Evolutionary conservation across 1,140 invertebrate species (phyloP).

Genomic region (Andricus grossulariae): DNA sequence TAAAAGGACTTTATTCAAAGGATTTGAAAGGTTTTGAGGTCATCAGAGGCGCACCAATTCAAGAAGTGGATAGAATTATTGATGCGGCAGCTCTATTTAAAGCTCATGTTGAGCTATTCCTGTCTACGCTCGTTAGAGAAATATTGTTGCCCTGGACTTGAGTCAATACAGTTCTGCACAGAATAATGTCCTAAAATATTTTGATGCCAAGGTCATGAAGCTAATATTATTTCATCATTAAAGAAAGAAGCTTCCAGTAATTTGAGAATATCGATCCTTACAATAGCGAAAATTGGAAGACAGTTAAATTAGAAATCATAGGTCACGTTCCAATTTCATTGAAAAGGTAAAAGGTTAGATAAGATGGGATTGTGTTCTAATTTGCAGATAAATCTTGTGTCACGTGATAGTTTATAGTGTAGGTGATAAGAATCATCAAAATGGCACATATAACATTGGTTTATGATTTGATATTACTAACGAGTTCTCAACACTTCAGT

Average conservation of each 20-base stretch:
- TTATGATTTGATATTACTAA: no score
- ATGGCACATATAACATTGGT: neutral
- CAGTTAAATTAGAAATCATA: slow-evolving; percentile 18
- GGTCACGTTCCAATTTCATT: slow-evolving; percentile 25
- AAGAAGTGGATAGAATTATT: neutral
- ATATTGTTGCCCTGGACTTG: neutral
- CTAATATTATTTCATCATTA: neutral
- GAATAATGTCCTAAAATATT: neutral
- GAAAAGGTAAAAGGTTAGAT: slow-evolving; percentile 11
- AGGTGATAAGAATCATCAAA: neutral
- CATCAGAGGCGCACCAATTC: neutral
- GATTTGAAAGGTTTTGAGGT: neutral
- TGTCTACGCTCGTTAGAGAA: neutral
- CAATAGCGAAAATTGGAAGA: neutral
- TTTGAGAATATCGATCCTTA: slow-evolving; percentile 11
- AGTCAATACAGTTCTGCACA: neutral
- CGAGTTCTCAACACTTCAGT: no score
- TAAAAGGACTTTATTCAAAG: neutral
- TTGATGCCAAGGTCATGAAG: neutral
- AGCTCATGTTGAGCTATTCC: slow-evolving; percentile 1
- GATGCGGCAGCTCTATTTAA: slow-evolving; percentile 1
- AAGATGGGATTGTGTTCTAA: neutral
- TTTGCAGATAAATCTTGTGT: slow-evolving; percentile 1
- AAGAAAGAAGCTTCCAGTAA: neutral
- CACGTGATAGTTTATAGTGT: neutral